These are phyloP conservation scores for rabbit (Oryctolagus cuniculus) DNA, from an alignment of 2,113 vertebrate species.

Conservation along the genomic window DNA sequence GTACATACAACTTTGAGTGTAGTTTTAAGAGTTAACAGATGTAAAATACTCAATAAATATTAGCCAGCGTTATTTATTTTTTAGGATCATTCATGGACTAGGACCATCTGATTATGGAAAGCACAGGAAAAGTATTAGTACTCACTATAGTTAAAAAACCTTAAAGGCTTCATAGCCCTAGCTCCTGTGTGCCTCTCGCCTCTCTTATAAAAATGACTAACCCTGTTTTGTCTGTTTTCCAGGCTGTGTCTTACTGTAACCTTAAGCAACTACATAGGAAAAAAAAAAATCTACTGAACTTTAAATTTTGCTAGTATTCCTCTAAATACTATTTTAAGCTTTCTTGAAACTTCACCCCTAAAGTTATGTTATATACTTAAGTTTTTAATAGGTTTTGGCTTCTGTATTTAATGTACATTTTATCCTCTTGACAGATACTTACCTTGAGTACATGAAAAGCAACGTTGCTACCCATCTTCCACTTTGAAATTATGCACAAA, in stretches of 20 bases:
- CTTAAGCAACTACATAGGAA: not conserved
- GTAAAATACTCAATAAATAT: constrained; percentile 29
- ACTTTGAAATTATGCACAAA: not conserved
- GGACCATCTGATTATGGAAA: constrained; percentile 31
- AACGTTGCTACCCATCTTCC: constrained; percentile 8
- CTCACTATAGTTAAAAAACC: constrained; percentile 20
- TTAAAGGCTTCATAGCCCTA: not conserved
- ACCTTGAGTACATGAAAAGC: constrained; percentile 21
- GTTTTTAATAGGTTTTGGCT: constrained; percentile 2
- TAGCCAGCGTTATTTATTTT: not conserved
- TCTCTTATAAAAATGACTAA: constrained; percentile 13
- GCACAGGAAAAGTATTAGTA: constrained; percentile 14
- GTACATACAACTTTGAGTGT: not conserved
- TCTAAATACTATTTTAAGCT: constrained; percentile 23
- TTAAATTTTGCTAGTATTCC: constrained; percentile 44
- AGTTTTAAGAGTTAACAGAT: constrained; percentile 60
- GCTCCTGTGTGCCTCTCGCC: not conserved
- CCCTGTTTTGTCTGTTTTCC: not conserved
- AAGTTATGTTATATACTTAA: constrained; percentile 19
- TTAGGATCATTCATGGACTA: constrained; percentile 16
- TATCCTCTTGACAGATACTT: constrained; percentile 29
- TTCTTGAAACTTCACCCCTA: constrained; percentile 50
- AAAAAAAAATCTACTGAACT: constrained; percentile 38
- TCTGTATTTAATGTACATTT: constrained; percentile 36
- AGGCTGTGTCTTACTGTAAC: constrained; percentile 47